Evolutionary conservation across 2,113 vertebrate species (phyloP).

Genomic region (Peromyscus maniculatus): DNA sequence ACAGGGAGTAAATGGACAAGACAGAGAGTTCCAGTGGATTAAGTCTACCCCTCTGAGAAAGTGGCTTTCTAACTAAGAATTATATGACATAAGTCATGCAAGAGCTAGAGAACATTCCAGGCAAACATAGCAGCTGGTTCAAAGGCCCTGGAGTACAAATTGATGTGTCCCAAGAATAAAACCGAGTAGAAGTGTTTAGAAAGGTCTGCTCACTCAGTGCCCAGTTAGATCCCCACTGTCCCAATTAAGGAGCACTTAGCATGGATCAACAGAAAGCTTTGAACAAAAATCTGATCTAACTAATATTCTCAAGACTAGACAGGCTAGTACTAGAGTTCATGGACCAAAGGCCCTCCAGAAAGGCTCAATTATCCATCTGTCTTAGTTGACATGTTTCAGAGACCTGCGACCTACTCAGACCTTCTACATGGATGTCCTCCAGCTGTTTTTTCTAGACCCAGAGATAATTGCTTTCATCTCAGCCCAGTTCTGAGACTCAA

Average conservation of each 20-base stretch:
- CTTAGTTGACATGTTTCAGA: not conserved
- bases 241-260: rapidly evolving
- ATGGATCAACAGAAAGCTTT: not conserved
- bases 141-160: slow-evolving; percentile 6
- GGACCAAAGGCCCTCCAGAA: not conserved
- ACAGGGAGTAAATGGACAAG: not conserved
- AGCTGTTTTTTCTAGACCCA: not conserved
- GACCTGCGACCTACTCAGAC: not conserved
- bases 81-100: not conserved
- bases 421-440: not conserved
- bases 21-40: not conserved
- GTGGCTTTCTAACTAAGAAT: not conserved
- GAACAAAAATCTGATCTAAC: not conserved
- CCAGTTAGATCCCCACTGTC: too few relatives aligned
- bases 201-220: too few relatives aligned
- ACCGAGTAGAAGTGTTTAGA: rapidly evolving
- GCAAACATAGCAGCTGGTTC: not conserved
- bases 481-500: not conserved
- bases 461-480: not conserved
- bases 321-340: not conserved
- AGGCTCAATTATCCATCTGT: not conserved
- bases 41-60: not conserved
- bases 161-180: not conserved
- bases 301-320: not conserved
- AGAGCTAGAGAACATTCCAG: not conserved